A percentile compares a stretch with the other conserved stretches of the same genome.
These are phyloP conservation scores for Nannobrachium achirus DNA, from an alignment of 2,113 vertebrate genomes.

Conservation along the genomic window DNA sequence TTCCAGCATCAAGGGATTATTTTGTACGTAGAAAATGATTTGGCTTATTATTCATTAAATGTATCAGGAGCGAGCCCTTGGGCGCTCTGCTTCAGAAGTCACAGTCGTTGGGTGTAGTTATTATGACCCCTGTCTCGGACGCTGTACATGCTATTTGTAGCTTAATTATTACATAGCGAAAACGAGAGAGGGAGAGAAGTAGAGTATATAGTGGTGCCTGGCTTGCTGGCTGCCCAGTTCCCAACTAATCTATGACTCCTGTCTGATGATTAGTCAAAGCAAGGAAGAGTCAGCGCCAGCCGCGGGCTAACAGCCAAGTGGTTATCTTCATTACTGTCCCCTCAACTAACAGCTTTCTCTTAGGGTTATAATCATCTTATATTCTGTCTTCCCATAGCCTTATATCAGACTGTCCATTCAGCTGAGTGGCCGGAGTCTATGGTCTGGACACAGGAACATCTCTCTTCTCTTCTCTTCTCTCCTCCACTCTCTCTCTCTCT, in stretches of 20 bases:
- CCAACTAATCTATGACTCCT: constrained; percentile 51
- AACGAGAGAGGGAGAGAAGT: constrained; percentile 14
- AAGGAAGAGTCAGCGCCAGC: constrained; percentile 28
- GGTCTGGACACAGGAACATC: too few species aligned
- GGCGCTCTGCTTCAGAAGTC: constrained; percentile 61
- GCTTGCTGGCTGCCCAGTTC: constrained; percentile 21
- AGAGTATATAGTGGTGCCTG: constrained; percentile 1
- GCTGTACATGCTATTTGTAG: constrained; percentile 42
- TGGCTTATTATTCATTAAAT: constrained; percentile 56
- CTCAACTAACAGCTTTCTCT: constrained; percentile 38
- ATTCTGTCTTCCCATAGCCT: neutral
- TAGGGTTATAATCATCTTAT: constrained; percentile 42
- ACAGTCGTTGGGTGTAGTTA: neutral
- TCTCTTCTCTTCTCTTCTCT: too few species aligned
- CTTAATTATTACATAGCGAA: constrained; percentile 43
- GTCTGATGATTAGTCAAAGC: constrained; percentile 66
- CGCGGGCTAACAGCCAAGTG: constrained; percentile 37
- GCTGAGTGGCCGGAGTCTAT: too few species aligned
- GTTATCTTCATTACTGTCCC: constrained; percentile 67
- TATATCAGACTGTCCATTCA: too few species aligned
- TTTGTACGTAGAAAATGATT: constrained; percentile 45
- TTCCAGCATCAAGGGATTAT: constrained; percentile 29
- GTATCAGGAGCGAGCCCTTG: constrained; percentile 46
- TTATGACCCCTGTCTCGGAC: constrained; percentile 28
- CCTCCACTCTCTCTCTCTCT: neutral